These are phyloP conservation scores for Cariama cristata DNA, from an alignment of 2,113 vertebrate species.

Conservation along the genomic window DNA sequence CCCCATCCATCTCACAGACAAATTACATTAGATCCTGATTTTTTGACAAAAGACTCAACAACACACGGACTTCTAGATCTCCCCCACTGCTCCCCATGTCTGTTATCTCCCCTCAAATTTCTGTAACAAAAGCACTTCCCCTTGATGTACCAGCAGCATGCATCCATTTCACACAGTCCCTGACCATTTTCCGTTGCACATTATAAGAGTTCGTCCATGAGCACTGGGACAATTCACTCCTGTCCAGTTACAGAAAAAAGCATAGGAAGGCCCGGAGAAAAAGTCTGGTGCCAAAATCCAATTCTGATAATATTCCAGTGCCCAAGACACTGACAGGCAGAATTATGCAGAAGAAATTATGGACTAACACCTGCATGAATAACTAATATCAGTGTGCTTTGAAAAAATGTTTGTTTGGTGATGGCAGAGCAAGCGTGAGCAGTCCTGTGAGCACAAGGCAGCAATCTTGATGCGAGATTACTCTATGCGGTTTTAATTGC, in stretches of 20 bases:
- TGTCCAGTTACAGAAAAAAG: neutral
- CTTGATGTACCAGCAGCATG: neutral
- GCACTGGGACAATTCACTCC: neutral
- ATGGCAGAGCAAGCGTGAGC: neutral
- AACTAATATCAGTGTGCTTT: neutral
- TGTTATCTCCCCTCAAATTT: neutral
- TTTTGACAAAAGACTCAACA: neutral
- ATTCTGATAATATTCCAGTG: neutral
- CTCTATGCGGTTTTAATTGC: neutral
- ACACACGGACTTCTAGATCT: neutral
- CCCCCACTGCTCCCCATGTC: neutral
- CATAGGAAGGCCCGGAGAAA: neutral
- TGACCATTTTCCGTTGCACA: neutral
- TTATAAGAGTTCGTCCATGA: fast-evolving
- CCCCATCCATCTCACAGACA: neutral
- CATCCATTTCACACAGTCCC: neutral
- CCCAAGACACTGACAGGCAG: neutral
- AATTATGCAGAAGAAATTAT: neutral
- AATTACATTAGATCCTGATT: neutral
- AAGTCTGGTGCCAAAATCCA: neutral
- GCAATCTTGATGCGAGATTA: neutral
- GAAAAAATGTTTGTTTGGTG: neutral
- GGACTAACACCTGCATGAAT: neutral
- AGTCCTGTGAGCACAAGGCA: neutral
- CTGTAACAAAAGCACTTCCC: neutral